Conservation (phyloP, 2,797 vertebrate species). For the Pseudomugil gertrudae region DNA sequence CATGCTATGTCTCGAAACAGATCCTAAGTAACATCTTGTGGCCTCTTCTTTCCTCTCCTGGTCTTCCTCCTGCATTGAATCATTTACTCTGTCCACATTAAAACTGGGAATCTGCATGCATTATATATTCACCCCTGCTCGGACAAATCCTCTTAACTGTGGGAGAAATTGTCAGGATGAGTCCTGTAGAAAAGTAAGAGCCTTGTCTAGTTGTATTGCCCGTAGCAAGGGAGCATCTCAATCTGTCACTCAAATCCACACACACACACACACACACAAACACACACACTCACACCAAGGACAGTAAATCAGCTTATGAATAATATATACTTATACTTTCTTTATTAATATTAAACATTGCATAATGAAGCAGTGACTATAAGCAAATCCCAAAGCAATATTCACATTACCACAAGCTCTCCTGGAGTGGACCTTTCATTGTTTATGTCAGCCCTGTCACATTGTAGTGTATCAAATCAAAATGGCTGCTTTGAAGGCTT, state of each 20-base stretch:
- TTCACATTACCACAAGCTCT: conserved; percentile 72
- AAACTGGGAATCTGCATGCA: conserved; percentile 79
- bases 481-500: conserved; percentile 39
- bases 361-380: conserved; percentile 75
- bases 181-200: conserved; percentile 75
- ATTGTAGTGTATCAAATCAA: conserved; percentile 57
- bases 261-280: conserved; percentile 38
- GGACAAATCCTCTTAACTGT: conserved; percentile 85
- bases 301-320: conserved; percentile 83
- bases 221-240: conserved; percentile 77
- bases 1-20: conserved; percentile 11
- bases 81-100: conserved; percentile 85
- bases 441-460: conserved; percentile 69
- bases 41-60: conserved; percentile 16
- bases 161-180: conserved; percentile 82
- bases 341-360: conserved; percentile 85
- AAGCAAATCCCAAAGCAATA: conserved; percentile 81
- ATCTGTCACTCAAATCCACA: conserved; percentile 74
- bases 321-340: conserved; percentile 84
- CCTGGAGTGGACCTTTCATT: conserved; percentile 74
- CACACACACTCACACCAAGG: conserved; percentile 28
- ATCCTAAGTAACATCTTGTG: conserved; percentile 44
- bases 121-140: conserved; percentile 85
- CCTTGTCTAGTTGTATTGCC: conserved; percentile 76
- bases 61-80: conserved; percentile 78